Base-by-base conservation (phyloP, 2,113 vertebrate genomes). In the Caranx melampygus region DNA sequence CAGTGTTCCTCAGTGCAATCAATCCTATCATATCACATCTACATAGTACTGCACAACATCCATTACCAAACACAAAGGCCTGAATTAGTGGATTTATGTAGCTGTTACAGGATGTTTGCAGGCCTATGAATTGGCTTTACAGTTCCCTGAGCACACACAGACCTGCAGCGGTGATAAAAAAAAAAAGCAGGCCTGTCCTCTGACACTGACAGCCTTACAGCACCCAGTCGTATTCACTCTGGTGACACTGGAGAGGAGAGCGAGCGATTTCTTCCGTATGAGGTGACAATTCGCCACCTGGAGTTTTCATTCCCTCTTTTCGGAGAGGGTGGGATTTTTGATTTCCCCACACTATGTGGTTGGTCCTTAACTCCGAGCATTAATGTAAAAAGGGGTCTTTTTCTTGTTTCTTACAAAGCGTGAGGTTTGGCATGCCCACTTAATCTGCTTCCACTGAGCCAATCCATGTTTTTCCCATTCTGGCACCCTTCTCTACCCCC, bases 401-500 rank as follows among this genome's bases (percentile, higher is more conserved):
- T 87, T 91, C 86, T 89, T 86, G 89, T 92, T 94, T 90, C 89
- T 91, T 89, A 91, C 91, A 92, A 92, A 94, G 92, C 80, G 89
- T 93, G 91, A 93, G 90, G 91, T 93, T 94, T 93, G 92, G 92
- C 90, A 83, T 79, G 79, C 78, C 72, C 72, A 83, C 85, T 84
- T 90, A 91, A 91, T 92, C 87, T 87, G 86, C 82, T 72, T 75
- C 82, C 85, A 84, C 73, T 84, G 77, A 91, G 91, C 92, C 94
- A 91, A 86, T 92, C 90, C 87, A 91, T 94, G 93, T 94, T 94
- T 94, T 94, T 93, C 89, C 84, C 92, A 94, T 91, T 90, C 90
- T 90, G 91, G 85, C 84, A 90, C 84, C 83, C 62, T 60, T 77
- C 71, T 82, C 87, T 65, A 76, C 84, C 87, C 87, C 81, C 88